These are phyloP conservation scores for Botrylloides violaceus DNA, from an alignment of 23 tunicate species.

Conservation along the genomic window DNA sequence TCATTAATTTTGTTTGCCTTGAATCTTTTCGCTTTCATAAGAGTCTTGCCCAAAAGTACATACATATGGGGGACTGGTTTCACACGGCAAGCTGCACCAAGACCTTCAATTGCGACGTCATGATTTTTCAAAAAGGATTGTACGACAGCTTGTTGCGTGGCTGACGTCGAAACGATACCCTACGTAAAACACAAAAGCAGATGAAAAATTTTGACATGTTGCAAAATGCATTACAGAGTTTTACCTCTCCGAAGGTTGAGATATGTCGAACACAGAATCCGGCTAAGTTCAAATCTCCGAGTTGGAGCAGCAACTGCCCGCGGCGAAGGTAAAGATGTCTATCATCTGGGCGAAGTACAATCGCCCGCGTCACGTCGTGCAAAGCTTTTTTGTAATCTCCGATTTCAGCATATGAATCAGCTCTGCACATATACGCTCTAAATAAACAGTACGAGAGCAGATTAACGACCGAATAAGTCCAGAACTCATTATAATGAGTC, in stretches of 20 bases:
- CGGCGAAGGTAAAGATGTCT: constrained; percentile 70
- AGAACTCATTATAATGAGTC: background rate
- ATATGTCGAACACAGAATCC: constrained; percentile 74
- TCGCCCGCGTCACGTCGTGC: constrained; percentile 80
- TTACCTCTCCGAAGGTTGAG: constrained; percentile 69
- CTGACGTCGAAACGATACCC: constrained; percentile 71
- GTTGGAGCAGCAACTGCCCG: constrained; percentile 60
- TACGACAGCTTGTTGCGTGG: constrained; percentile 89
- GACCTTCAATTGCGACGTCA: constrained; percentile 55
- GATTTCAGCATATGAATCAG: constrained; percentile 57
- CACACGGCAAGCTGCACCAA: constrained; percentile 44
- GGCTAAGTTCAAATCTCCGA: constrained; percentile 57
- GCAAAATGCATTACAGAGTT: background rate
- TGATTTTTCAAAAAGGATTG: constrained; percentile 84
- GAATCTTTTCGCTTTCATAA: constrained; percentile 76
- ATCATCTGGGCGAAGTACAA: constrained; percentile 56
- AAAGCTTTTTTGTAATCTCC: constrained; percentile 56
- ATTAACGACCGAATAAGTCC: background rate
- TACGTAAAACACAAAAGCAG: constrained; percentile 8
- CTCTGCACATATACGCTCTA: constrained; percentile 79
- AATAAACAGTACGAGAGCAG: background rate
- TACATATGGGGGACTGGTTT: constrained; percentile 69
- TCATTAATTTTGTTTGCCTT: constrained; percentile 21
- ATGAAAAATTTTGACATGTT: background rate
- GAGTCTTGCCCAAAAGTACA: constrained; percentile 64